Percentiles rank a stretch among this genome's conserved stretches.
These are phyloP conservation scores for Ia io DNA, from an alignment of 2,113 vertebrate genomes.

Conservation along the genomic window DNA sequence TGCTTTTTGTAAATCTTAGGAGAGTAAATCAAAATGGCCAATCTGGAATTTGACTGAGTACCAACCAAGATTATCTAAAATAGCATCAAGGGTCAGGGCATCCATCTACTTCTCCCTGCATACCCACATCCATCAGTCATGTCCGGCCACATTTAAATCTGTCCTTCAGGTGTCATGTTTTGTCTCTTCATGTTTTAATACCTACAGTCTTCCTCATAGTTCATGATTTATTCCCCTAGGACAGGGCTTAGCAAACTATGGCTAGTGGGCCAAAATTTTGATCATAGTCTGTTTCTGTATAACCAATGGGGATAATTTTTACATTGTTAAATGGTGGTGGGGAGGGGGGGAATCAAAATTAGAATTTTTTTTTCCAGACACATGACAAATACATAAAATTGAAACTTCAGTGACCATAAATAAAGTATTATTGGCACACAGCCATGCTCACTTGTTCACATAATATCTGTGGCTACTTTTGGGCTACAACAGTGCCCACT, in stretches of 20 bases:
- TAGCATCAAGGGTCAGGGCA: neutral
- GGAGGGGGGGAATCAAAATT: neutral
- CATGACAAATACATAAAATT: constrained; percentile 1
- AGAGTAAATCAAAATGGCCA: constrained; percentile 50
- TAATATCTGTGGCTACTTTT: neutral
- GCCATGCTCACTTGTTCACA: neutral
- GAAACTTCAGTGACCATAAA: neutral
- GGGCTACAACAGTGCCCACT: neutral
- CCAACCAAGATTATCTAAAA: neutral
- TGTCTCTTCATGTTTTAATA: neutral
- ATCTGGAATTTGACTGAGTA: constrained; percentile 38
- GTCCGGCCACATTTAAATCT: neutral
- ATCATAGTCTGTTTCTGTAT: neutral
- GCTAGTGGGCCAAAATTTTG: neutral
- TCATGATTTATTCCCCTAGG: neutral
- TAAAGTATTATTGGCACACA: neutral
- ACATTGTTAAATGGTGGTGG: neutral
- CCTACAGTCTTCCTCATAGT: neutral
- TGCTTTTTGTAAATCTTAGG: constrained; percentile 31
- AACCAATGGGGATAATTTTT: neutral
- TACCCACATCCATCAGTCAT: neutral
- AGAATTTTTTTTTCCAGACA: neutral
- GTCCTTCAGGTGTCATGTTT: neutral
- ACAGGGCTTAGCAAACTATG: neutral
- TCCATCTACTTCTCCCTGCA: neutral